These are phyloP conservation scores for Sipha flava DNA, from an alignment of 1,140 invertebrate species.

Conservation along the genomic window DNA sequence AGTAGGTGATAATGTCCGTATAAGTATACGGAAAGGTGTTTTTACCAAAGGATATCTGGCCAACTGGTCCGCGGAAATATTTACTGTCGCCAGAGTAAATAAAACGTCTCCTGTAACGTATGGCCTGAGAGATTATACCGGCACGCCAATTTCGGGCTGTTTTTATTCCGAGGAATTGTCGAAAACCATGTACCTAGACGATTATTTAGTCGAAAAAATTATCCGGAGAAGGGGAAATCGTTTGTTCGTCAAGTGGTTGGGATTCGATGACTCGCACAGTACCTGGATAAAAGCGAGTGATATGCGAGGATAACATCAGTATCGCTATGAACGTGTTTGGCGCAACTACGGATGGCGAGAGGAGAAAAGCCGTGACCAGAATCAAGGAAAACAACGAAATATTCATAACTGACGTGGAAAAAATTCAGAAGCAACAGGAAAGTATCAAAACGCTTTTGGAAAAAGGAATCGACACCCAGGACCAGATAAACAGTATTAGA, in stretches of 20 bases:
- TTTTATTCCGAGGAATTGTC: no score
- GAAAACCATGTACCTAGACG: background rate
- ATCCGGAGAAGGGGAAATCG: background rate
- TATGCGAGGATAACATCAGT: background rate
- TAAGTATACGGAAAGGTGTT: background rate
- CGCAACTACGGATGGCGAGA: no score
- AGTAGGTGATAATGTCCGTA: background rate
- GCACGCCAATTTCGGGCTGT: background rate
- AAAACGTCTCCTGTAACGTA: background rate
- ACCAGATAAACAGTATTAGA: no score
- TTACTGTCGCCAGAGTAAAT: background rate
- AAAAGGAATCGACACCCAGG: no score
- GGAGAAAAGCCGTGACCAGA: no score
- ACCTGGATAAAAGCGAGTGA: background rate
- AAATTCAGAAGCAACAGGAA: no score
- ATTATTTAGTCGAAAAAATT: background rate
- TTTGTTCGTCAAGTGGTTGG: background rate
- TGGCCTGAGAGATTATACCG: background rate
- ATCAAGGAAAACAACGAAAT: no score
- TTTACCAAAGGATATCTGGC: no score
- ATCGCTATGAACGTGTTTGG: no score
- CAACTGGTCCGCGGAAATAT: background rate
- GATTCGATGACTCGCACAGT: no score
- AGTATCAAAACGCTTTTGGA: no score
- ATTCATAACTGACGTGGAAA: no score